Evolutionary conservation across 2,888 invertebrate genomes (phyloP).

Genomic region (Buathra laborator): DNA sequence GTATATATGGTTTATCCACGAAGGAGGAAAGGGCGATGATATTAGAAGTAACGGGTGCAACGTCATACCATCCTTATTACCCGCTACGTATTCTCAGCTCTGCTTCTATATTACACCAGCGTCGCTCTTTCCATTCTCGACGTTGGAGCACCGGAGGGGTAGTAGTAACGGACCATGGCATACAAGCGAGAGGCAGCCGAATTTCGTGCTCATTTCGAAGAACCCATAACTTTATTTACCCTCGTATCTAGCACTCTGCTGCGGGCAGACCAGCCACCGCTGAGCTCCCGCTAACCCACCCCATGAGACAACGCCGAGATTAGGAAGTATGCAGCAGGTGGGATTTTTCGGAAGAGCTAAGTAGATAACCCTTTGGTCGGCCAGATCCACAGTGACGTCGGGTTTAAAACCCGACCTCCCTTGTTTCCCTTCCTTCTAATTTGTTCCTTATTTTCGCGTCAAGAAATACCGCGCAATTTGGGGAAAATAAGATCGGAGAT

Average conservation of each 20-base stretch:
- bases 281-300: slow-evolving; percentile 24
- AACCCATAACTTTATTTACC: slow-evolving; percentile 72
- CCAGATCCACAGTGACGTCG: neutral
- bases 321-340: slow-evolving; percentile 54
- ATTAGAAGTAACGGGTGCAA: slow-evolving; percentile 80
- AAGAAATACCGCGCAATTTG: neutral
- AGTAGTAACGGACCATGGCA: slow-evolving; percentile 20
- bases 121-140: slow-evolving; percentile 19
- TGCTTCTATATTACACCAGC: slow-evolving; percentile 74
- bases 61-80: slow-evolving; percentile 78
- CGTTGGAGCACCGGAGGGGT: slow-evolving; percentile 6
- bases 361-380: slow-evolving; percentile 4
- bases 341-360: slow-evolving; percentile 25
- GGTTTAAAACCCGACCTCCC: neutral
- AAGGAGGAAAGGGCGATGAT: slow-evolving; percentile 69
- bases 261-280: neutral
- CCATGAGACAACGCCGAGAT: slow-evolving; percentile 24
- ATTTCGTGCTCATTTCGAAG: slow-evolving; percentile 77
- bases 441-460: neutral
- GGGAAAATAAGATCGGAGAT: neutral
- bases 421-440: neutral
- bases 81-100: slow-evolving; percentile 76
- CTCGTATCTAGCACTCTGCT: slow-evolving; percentile 73
- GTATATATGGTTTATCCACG: slow-evolving; percentile 27
- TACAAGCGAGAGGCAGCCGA: slow-evolving; percentile 49